phyloP scores from a whole-genome alignment of 2,888 invertebrate species.

The Dryobota labecula region DNA sequence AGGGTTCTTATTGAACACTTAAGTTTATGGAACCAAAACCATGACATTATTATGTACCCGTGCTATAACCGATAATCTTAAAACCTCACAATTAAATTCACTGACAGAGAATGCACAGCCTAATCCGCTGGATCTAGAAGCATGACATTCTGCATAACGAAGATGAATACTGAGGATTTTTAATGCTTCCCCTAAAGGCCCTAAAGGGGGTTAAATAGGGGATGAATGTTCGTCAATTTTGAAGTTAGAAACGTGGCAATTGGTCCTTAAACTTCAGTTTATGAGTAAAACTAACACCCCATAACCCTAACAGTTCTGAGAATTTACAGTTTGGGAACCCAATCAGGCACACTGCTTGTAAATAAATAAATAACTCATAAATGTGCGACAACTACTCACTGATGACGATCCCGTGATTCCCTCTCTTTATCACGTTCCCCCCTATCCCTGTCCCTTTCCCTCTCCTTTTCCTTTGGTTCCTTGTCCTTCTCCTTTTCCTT shows the following conservation, averaged over 20 bases:
- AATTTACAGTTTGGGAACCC: background rate
- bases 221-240: background rate
- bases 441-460: conserved; percentile 56
- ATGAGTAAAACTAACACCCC: no score
- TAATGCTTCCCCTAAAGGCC: background rate
- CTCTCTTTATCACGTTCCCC: conserved; percentile 66
- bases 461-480: conserved; percentile 57
- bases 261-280: background rate
- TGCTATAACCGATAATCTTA: background rate
- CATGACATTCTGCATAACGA: background rate
- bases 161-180: background rate
- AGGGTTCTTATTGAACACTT: background rate
- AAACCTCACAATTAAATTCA: no score
- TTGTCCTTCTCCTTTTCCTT: conserved; percentile 62
- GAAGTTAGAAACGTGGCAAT: background rate
- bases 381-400: conserved; percentile 40
- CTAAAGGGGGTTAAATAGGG: background rate
- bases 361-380: background rate
- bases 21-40: background rate
- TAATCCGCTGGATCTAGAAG: background rate
- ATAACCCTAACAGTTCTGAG: background rate
- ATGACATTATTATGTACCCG: background rate
- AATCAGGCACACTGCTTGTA: background rate
- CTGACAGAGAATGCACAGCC: background rate
- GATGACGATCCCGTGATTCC: conserved; percentile 60